These are phyloP conservation scores for Polyommatus iphigenia DNA, from an alignment of 2,888 invertebrate species.

Conservation along the genomic window DNA sequence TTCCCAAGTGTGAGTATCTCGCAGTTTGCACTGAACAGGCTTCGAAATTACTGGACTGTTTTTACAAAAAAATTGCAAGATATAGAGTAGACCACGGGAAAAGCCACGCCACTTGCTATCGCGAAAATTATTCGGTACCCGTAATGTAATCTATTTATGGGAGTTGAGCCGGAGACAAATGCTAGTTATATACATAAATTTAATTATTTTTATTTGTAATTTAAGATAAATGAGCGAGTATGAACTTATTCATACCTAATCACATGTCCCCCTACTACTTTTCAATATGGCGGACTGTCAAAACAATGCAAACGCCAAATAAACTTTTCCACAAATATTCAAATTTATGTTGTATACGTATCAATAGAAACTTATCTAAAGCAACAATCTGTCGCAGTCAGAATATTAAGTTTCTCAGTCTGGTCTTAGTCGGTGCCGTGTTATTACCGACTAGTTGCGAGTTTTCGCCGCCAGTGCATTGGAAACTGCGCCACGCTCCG, in stretches of 20 bases:
- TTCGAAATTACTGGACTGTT: too few species aligned
- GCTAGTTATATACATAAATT: too few species aligned
- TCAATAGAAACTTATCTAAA: not conserved
- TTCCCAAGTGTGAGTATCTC: not conserved
- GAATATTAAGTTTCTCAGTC: conserved; percentile 10
- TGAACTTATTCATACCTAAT: not conserved
- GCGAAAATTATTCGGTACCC: not conserved
- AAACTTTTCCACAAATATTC: not conserved
- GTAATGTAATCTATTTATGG: not conserved
- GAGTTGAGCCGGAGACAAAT: not conserved
- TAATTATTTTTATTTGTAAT: too few species aligned
- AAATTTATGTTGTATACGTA: not conserved
- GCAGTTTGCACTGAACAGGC: too few species aligned
- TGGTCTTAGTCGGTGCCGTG: not conserved
- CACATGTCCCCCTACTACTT: not conserved
- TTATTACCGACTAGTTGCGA: not conserved
- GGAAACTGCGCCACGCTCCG: conserved; percentile 24
- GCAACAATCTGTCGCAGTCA: not conserved
- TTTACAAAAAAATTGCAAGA: not conserved
- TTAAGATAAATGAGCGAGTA: too few species aligned
- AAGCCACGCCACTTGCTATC: not conserved
- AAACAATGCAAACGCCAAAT: not conserved
- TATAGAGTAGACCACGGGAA: not conserved
- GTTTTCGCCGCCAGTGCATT: not conserved
- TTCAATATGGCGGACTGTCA: conserved; percentile 1